Evolutionary conservation across 2,797 vertebrate genomes (phyloP).

Genomic region (Carcharodon carcharias): DNA sequence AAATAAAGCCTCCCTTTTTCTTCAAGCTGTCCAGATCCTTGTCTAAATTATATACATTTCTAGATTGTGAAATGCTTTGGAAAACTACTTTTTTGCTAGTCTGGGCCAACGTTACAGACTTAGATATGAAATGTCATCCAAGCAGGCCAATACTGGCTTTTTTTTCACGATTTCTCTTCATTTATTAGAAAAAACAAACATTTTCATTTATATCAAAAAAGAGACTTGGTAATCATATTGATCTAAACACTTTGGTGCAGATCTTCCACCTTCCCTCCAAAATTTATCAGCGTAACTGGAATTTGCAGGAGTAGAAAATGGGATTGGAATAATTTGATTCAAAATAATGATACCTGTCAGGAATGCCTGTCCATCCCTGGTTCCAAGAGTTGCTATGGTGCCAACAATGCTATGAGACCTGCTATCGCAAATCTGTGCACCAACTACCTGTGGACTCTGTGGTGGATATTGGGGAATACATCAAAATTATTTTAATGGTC

Average conservation of each 20-base stretch:
- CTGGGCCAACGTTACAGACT: slow-evolving; percentile 29
- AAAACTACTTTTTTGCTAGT: slow-evolving; percentile 36
- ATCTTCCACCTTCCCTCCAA: not conserved
- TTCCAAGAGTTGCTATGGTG: not conserved
- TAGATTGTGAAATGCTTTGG: slow-evolving; percentile 13
- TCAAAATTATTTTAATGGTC: not conserved
- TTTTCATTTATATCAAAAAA: not conserved
- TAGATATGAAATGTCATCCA: slow-evolving; percentile 23
- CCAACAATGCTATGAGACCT: not conserved
- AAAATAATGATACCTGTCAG: not conserved
- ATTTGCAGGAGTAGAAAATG: not conserved
- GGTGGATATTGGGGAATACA: not conserved
- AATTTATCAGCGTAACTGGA: not conserved
- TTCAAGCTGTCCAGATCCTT: not conserved
- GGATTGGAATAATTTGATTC: not conserved
- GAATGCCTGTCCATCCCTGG: not conserved
- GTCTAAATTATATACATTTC: slow-evolving; percentile 28
- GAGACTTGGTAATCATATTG: not conserved
- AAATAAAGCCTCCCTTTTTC: not conserved
- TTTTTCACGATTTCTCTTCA: slow-evolving; percentile 10
- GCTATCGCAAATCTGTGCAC: not conserved
- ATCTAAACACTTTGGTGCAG: not conserved
- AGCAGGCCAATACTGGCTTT: slow-evolving; percentile 12
- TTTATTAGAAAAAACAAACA: not conserved
- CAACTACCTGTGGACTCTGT: not conserved